These are phyloP conservation scores for Solenopsis fugax DNA, from an alignment of 1,140 invertebrate species.

Conservation along the genomic window DNA sequence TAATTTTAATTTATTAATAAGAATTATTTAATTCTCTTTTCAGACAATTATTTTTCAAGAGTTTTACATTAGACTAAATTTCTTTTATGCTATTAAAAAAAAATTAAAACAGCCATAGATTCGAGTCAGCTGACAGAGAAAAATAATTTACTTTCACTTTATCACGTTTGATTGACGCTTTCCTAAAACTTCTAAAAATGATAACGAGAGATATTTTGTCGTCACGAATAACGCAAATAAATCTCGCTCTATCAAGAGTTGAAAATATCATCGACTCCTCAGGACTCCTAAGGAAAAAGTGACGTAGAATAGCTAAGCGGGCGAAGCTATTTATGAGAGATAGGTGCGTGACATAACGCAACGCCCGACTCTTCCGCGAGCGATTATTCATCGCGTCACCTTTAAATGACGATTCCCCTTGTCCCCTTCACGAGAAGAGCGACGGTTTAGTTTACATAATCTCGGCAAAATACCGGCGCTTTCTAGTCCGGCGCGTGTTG, in stretches of 20 bases:
- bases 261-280: neutral
- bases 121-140: neutral
- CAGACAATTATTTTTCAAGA: too few species aligned
- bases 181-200: neutral
- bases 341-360: conserved; percentile 32
- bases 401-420: conserved; percentile 34
- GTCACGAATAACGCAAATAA: neutral
- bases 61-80: too few species aligned
- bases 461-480: conserved; percentile 37
- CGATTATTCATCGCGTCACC: conserved; percentile 58
- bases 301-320: neutral
- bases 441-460: conserved; percentile 42
- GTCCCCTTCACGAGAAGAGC: neutral
- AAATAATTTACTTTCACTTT: conserved; percentile 5
- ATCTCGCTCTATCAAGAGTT: neutral
- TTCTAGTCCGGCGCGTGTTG: conserved; percentile 46
- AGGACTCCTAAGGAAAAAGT: neutral
- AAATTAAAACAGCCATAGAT: neutral
- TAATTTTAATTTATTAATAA: too few species aligned
- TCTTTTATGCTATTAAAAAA: too few species aligned
- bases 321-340: conserved; percentile 20
- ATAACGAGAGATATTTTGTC: neutral
- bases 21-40: too few species aligned
- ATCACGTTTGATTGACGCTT: neutral
- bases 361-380: conserved; percentile 3